A percentile compares a stretch with the other conserved stretches of the same genome.
Evolutionary conservation across 2,113 vertebrate genomes (phyloP).

Genomic region (Pomatostomus ruficeps): DNA sequence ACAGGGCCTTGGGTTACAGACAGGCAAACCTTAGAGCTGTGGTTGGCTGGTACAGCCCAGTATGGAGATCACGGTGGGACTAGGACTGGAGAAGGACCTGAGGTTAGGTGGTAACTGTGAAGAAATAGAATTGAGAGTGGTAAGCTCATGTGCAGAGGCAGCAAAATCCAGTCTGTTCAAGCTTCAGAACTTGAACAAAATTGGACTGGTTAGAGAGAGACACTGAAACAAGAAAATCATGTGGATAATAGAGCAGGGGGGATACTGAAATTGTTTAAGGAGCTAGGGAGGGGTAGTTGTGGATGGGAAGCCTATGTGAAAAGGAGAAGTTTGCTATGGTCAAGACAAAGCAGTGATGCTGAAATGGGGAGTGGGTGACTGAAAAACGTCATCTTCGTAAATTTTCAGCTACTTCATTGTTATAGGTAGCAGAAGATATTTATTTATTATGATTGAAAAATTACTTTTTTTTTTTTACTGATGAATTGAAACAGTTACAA

Average conservation of each 20-base stretch:
- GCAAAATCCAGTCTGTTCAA: background rate
- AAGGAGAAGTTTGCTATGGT: background rate
- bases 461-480: background rate
- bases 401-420: background rate
- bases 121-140: background rate
- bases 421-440: background rate
- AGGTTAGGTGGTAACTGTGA: background rate
- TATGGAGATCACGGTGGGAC: fast-evolving
- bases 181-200: background rate
- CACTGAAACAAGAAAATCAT: background rate
- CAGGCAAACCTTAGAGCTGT: background rate
- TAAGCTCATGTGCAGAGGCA: background rate
- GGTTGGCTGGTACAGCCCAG: background rate
- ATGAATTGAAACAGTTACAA: background rate
- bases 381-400: background rate
- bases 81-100: background rate
- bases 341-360: background rate
- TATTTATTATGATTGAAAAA: background rate
- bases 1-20: background rate
- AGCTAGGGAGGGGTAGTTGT: background rate
- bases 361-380: background rate
- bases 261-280: background rate
- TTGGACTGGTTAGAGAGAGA: background rate
- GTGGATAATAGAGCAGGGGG: background rate
- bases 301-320: background rate